Base-by-base conservation (phyloP, 1,140 invertebrate species). In the Pseudobourletiella spinata region DNA sequence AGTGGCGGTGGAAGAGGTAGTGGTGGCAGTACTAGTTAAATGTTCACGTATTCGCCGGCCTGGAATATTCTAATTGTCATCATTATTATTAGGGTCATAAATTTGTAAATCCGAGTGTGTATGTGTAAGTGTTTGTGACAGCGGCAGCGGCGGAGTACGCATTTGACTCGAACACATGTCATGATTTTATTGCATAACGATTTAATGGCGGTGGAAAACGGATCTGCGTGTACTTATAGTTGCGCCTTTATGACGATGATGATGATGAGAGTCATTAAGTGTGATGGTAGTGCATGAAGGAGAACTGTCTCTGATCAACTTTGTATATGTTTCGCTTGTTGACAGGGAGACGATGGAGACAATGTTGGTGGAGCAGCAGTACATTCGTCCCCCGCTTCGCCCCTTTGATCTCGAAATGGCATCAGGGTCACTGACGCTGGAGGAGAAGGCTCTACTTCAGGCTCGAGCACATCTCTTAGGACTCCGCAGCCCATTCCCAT, bases 291-390 rank as follows among this genome's bases (percentile, higher is more conserved):
- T 11, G 32, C 8, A 39, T 11, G 8, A n/a, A 39, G 8, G n/a
- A 39, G 32, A 39, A 39, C n/a, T 39, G n/a, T 11, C 8, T n/a
- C 8, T 39, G 32, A 11, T 39, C 32, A 11, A 8, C n/a, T 39
- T 39, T 39, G 8, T 39, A 39, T 39, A 11, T 8, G 8, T 39
- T 39, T 39, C 8, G 8, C n/a, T 39, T n/a, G 8, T 39, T 11
- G 8, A 39, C 80, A 88, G 86, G 76, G 86, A 87, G 74, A 88
- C 85, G 25, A 88, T 87, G 86, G 85, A 87, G 73, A 86, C 85
- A 16, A 87, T 87, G 85, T 71, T 87, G 61, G 85, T 84, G 16
- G 86, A 87, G 71, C 85, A 87, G 73, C 84, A 87, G 63, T 83
- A 86, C 62, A 74, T 86, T 60, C 81, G 85, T 50, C 85, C 85